Percentiles rank a stretch among this genome's conserved stretches.
These are phyloP conservation scores for Ahaetulla prasina DNA, from an alignment of 2,113 vertebrate species.

Conservation along the genomic window DNA sequence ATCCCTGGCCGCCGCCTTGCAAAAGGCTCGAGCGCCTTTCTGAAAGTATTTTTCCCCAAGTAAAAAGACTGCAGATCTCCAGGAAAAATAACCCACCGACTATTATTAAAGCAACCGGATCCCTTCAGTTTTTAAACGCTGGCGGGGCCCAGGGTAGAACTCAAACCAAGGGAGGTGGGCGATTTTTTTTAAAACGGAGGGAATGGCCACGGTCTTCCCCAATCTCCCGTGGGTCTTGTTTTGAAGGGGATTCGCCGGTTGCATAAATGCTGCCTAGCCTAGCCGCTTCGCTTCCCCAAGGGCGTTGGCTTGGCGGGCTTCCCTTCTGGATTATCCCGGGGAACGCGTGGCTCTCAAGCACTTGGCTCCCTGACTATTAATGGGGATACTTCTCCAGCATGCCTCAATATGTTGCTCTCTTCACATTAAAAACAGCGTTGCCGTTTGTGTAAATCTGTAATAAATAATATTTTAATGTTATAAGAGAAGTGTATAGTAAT, in stretches of 20 bases:
- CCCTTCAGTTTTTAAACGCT: background rate
- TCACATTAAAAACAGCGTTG: constrained; percentile 45
- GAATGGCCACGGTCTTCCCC: background rate
- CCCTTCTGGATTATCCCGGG: constrained; percentile 4
- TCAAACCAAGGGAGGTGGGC: background rate
- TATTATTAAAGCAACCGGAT: background rate
- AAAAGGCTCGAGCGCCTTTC: background rate
- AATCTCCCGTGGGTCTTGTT: background rate
- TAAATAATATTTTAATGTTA: constrained; percentile 61
- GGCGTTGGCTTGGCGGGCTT: constrained; percentile 42
- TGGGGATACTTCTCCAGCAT: constrained; percentile 26
- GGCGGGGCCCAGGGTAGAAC: background rate
- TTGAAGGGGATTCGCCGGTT: background rate
- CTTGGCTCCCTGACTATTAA: background rate
- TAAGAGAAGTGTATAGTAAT: constrained; percentile 61
- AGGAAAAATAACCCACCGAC: background rate
- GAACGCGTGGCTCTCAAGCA: background rate
- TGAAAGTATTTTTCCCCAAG: background rate
- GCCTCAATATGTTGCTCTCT: constrained; percentile 58
- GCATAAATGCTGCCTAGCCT: constrained; percentile 1
- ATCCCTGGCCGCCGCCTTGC: background rate
- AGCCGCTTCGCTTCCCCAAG: constrained; percentile 31
- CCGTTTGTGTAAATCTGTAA: constrained; percentile 66
- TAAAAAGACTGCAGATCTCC: background rate
- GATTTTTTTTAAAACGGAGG: background rate